Base-by-base conservation (phyloP, 2,888 invertebrate genomes). In the Erebia epiphron region DNA sequence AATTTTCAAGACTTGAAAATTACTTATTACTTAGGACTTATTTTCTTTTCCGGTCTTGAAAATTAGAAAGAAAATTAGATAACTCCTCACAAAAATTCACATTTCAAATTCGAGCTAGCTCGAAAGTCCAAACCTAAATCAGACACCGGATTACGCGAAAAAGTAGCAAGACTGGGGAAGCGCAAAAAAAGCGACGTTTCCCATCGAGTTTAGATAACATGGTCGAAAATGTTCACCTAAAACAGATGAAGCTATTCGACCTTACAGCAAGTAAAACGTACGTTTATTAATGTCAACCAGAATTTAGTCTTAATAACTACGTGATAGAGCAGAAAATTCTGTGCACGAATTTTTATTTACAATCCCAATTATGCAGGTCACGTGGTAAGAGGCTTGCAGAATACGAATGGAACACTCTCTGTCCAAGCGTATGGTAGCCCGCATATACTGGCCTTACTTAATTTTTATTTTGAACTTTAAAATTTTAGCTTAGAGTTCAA, bases 221-320 rank as follows among this genome's bases (percentile, higher is more conserved):
- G 76, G 73, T 71, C 74, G 73, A 72, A 76, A 77, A 76, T 78
- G 76, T 77, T 75, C 75, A 74, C 73, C 75, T 79, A 74, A 77
- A 80, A 76, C 77, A 76, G 80, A 81, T 80, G 79, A 81, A 81
- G 82, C 79, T 72, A 73, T 79, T 75, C 69, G 73, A 73, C 66
- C 65, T 56, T 70, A 58, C 71, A 68, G 35, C 56, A 13, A 56
- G 64, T 69, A 68, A 74, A 72, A 70, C 60, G 67, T 62, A 46
- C 16, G 21, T n/a, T 3, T 13, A 26, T 65, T 56, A 54, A 1
- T n/a, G 16, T 16, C n/a, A 11, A 67, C 11, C 35, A 57, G 1
- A 74, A 57, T 62, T 52, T 16, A 11, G 46, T 18, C 64, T 56
- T 46, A 72, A 68, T 2, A 0, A 0, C 8, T 8, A 46, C 0